Base-by-base conservation (phyloP, 35 echinoderm and acorn worm genomes). In the Lytechinus variegatus region DNA sequence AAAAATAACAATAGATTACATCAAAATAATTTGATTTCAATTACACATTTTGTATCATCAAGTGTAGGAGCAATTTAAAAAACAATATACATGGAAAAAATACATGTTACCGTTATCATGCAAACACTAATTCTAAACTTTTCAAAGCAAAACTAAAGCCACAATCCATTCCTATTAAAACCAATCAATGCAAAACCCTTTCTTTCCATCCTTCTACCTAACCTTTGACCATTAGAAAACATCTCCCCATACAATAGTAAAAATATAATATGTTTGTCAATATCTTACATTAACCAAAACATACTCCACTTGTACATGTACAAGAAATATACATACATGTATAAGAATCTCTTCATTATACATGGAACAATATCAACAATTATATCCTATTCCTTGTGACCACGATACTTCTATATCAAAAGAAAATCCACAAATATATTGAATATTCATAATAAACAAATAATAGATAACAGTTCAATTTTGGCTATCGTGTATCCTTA, bases 1-100 rank as follows among this genome's bases (percentile, higher is more conserved):
- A 79, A 79, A 79, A 79, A 79, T 79, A 79, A 79, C 66, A 79
- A 7, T 79, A 79, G 66, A 79, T 79, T 79, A 79, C 66, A 79
- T 79, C 12, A 19, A 79, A 79, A 79, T 79, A 79, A 19, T 4
- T 79, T n/a, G 66, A 79, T 79, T 79, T 79, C 66, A 79, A 79
- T 79, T 79, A 79, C 16, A 79, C 66, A 79, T 58, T 2, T 58
- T 44, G 33, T 79, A 79, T 79, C 66, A 79, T 79, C 66, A 16
- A 79, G 66, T 79, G 66, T 8, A 24, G 61, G 16, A 72, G n/a
- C n/a, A 72, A 72, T 72, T 72, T 21, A 13, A 72, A 72, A 24
- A 24, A 79, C 66, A 79, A 0, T 79, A 6, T 27, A 79, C 66
- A 79, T 79, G 66, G 16, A n/a, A 79, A 79, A 8, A 79, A 24